A percentile compares a stretch with the other conserved stretches of the same genome.
Conservation (phyloP, 2,797 vertebrate genomes). For the Manis javanica region DNA sequence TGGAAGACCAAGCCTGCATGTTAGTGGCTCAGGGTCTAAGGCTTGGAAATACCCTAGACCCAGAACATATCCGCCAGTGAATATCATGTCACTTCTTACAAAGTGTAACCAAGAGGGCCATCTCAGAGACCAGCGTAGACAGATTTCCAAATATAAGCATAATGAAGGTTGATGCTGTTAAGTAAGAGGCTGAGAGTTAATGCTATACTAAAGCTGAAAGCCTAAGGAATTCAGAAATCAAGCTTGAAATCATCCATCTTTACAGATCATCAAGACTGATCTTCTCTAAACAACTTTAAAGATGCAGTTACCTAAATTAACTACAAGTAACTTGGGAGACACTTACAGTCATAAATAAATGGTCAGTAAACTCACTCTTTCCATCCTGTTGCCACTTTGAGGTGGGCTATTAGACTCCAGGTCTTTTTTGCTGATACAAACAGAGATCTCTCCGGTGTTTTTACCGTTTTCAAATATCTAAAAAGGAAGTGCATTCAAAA, state of each 20-base stretch:
- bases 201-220: neutral
- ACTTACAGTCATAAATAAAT: neutral
- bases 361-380: slow-evolving; percentile 65
- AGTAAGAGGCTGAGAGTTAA: neutral
- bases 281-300: neutral
- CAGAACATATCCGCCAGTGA: neutral
- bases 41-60: neutral
- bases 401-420: slow-evolving; percentile 47
- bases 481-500: slow-evolving; percentile 61
- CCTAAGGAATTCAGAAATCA: neutral
- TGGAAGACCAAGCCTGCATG: neutral
- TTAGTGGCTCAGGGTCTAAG: neutral
- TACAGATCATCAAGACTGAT: neutral
- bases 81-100: neutral
- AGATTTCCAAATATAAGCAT: neutral
- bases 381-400: neutral
- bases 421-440: slow-evolving; percentile 75
- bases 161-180: neutral
- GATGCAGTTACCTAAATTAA: neutral
- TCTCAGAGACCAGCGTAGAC: neutral
- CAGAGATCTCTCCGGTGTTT: slow-evolving; percentile 54
- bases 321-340: neutral
- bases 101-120: neutral
- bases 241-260: neutral
- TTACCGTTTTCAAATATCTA: slow-evolving; percentile 77